Base-by-base conservation (phyloP, 2,797 vertebrate species). In the Coranthus polyacanthus region DNA sequence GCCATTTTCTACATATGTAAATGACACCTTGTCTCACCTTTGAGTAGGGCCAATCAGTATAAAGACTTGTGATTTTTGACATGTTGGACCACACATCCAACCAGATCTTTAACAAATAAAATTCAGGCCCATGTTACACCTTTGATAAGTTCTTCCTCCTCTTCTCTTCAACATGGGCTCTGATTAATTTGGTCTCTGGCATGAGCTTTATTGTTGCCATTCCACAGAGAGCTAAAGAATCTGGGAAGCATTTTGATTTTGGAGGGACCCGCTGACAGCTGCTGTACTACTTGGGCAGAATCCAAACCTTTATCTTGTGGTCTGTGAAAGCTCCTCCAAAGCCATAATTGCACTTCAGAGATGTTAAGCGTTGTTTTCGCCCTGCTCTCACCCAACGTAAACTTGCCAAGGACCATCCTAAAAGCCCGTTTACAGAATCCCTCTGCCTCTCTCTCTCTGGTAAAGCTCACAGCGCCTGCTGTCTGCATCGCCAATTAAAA, bases 241-340 rank as follows among this genome's bases (percentile, higher is more conserved):
- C 80, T 85, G 86, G 84, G 82, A 90, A 89, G 79, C 66, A 73
- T 88, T 83, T 51, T 18, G 70, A 79, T 75, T 81, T 90, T 84
- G 85, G 79, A 84, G 63, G 72, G 82, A 86, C 81, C 87, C 47
- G 68, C 83, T 81, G 84, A 91, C 93, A 94, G 93, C 92, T 94
- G 92, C 85, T 88, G 61, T 62, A 79, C 78, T 46, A 75, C 68
- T 89, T 86, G 79, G 75, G 77, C 45, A 57, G 58, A 75, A 56
- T 83, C 82, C 88, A 91, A 75, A 53, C 59, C 55, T 43, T 55
- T 88, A 78, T 88, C 75, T 85, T 75, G 65, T 57, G 50, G 79
- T 79, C 81, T 88, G 79, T 79, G 84, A 84, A 88, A 79, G 75
- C 83, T 85, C 76, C 61, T 78, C 78, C 65, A 65, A 83, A 76